phyloP scores from a whole-genome alignment of 2,888 invertebrate genomes.

The Lasioglossum pauxillum region DNA sequence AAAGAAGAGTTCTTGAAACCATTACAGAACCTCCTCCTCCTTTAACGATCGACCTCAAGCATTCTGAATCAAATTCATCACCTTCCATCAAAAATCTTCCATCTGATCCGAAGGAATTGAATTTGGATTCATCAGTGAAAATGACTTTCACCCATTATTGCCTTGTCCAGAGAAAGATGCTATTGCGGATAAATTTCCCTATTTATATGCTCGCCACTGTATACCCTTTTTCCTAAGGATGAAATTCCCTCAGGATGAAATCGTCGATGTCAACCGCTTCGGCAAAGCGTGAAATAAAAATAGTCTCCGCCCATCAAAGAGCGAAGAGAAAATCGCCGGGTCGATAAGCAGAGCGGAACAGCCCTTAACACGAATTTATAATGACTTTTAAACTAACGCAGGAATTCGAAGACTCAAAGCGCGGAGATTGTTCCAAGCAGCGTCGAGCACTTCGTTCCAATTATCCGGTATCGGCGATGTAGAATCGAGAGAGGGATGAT shows the following conservation, averaged over 20 bases:
- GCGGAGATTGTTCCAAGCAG: not conserved
- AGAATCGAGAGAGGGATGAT: not conserved
- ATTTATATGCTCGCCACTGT: too few relatives aligned
- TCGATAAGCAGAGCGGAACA: not conserved
- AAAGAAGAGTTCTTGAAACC: too few relatives aligned
- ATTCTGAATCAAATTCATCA: too few relatives aligned
- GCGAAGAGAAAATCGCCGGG: not conserved
- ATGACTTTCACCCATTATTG: too few relatives aligned
- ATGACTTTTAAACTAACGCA: not conserved
- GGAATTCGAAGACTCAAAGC: not conserved
- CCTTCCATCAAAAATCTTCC: too few relatives aligned
- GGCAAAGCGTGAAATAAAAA: not conserved
- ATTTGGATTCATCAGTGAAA: too few relatives aligned
- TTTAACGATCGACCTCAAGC: too few relatives aligned
- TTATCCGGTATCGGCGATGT: not conserved
- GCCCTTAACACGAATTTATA: slow-evolving; percentile 4
- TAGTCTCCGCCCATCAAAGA: not conserved
- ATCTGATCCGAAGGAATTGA: too few relatives aligned
- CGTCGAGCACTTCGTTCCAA: slow-evolving; percentile 1
- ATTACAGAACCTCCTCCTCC: too few relatives aligned
- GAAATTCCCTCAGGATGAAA: not conserved
- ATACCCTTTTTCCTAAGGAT: not conserved
- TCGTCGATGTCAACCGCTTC: not conserved
- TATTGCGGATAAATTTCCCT: too few relatives aligned
- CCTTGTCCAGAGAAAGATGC: too few relatives aligned